Evolutionary conservation across 2,888 invertebrate species (phyloP), one percentile per base, ranked within the genome.

Genomic region (Lapara coniferarum): DNA sequence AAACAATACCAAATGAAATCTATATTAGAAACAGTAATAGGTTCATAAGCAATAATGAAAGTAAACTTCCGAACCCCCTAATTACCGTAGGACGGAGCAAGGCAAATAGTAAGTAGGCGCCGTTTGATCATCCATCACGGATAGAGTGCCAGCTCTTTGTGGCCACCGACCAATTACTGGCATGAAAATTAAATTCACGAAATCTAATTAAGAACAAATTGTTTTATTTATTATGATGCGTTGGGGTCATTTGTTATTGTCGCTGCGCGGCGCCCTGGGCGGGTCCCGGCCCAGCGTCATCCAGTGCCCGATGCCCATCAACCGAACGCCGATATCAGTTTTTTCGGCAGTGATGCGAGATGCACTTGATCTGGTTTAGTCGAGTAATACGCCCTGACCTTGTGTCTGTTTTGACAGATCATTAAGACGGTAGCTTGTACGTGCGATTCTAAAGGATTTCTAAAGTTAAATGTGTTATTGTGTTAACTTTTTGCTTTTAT

Each of bases 101-200:
- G 91, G 90, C 86, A 92, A 93, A 93, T 89, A 92, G 88, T 89
- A 84, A 77, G 85, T 85, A 89, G 90, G 88, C 89, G 88, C 89
- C 86, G 85, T 89, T 89, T 90, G 89, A 92, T 93, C 92, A 93
- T 93, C 91, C 92, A 93, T 93, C 93, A 93, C 89, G 82, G 89
- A 93, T 93, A 92, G 91, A 90, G 89, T 82, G 84, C 80, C 79
- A 78, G 78, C 82, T 81, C 92, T 93, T 93, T 93, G 93, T 92
- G 91, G 88, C 91, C 90, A 90, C 93, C 92, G 92, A 92, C 93
- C 93, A 91, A 93, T 93, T 93, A 93, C 93, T 81, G 89, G 88
- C 93, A 93, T 93, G 93, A 93, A 93, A 93, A 93, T 93, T 93
- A 93, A 93, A 93, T 93, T 93, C 93, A 93, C 93, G 92, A 93